Conservation (phyloP, 2,113 vertebrate genomes). For the Phasianus colchicus region DNA sequence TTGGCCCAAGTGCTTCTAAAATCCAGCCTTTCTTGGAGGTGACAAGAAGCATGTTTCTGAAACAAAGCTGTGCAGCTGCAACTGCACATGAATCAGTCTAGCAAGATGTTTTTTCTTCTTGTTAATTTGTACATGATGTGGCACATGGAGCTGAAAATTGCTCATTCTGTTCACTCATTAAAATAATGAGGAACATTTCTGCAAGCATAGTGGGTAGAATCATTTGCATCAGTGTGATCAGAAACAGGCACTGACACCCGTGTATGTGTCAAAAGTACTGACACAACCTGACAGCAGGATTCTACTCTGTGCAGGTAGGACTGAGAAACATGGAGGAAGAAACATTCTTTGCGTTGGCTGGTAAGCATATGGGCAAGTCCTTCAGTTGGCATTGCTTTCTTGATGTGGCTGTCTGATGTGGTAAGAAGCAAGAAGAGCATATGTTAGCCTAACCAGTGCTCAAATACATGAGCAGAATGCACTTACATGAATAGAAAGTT, state of each 20-base stretch:
- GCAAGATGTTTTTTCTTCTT: neutral
- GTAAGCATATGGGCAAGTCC: neutral
- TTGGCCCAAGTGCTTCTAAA: neutral
- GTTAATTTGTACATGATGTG: neutral
- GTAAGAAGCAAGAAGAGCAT: neutral
- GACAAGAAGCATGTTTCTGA: neutral
- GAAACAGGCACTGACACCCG: neutral
- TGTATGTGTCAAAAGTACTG: neutral
- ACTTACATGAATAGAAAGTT: neutral
- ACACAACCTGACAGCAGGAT: neutral
- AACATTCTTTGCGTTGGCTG: neutral
- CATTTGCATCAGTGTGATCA: neutral
- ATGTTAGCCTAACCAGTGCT: neutral
- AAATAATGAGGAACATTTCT: conserved; percentile 20
- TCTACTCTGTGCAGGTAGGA: neutral
- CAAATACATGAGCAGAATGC: neutral
- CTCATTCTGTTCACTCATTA: neutral
- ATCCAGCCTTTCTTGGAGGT: fast-evolving
- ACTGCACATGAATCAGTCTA: neutral
- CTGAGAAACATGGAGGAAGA: neutral
- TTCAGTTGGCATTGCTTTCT: neutral
- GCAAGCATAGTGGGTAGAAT: neutral
- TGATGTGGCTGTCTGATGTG: neutral
- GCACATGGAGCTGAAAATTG: conserved; percentile 41
- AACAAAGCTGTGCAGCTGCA: neutral